Conservation (phyloP, 2,888 invertebrate species). For the Eupithecia exiguata region DNA sequence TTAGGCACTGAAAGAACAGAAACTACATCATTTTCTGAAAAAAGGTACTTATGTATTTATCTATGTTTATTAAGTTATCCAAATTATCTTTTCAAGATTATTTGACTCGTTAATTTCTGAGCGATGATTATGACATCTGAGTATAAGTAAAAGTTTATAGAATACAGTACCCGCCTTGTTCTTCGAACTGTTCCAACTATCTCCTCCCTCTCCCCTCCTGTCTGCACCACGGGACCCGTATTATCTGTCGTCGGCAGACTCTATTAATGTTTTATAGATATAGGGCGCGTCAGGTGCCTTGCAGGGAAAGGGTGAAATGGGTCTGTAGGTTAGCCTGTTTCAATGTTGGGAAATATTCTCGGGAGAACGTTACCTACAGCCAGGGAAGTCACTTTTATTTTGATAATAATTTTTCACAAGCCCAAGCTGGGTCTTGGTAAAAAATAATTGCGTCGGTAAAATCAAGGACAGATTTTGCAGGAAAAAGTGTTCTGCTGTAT, state of each 20-base stretch:
- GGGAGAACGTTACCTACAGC: neutral
- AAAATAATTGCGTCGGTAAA: neutral
- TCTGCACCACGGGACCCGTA: conserved; percentile 7
- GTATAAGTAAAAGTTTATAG: neutral
- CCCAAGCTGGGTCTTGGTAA: neutral
- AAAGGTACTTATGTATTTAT: neutral
- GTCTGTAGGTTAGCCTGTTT: conserved; percentile 3
- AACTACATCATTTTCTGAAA: neutral
- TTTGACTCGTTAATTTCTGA: neutral
- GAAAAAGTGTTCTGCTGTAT: too few relatives aligned
- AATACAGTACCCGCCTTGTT: neutral
- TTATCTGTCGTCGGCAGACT: conserved; percentile 32
- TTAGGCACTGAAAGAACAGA: neutral
- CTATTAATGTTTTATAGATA: conserved; percentile 30
- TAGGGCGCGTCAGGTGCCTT: conserved; percentile 27
- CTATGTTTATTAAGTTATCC: neutral
- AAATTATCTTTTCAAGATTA: neutral
- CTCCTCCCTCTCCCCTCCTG: conserved; percentile 9
- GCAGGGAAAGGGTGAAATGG: conserved; percentile 19
- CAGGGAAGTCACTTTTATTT: neutral
- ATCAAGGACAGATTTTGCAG: neutral
- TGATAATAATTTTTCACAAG: neutral
- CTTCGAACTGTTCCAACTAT: neutral
- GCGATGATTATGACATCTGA: neutral
- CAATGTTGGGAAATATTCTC: neutral